Evolutionary conservation across 1,140 invertebrate species (phyloP).

Genomic region (Ladona fulva): DNA sequence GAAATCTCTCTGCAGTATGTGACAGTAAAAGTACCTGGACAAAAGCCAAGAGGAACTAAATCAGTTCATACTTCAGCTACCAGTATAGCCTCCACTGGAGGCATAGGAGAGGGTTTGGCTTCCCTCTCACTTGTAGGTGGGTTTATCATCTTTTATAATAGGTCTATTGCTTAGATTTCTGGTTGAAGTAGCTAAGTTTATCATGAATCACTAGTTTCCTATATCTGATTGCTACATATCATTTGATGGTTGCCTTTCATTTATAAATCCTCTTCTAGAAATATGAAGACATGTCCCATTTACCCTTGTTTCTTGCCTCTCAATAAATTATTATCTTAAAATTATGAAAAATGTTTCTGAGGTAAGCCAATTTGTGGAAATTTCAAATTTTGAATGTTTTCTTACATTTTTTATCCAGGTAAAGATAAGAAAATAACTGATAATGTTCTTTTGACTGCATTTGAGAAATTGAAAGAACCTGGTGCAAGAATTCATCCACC

Average conservation of each 20-base stretch:
- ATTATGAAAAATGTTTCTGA: no score
- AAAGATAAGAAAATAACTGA: conserved; percentile 52
- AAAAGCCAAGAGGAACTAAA: conserved; percentile 80
- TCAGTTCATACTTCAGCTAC: conserved; percentile 58
- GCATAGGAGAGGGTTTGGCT: conserved; percentile 52
- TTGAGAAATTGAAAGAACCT: conserved; percentile 58
- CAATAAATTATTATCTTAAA: no score
- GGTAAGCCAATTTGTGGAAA: no score
- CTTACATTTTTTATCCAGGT: background rate
- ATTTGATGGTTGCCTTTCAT: no score
- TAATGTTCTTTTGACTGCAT: conserved; percentile 57
- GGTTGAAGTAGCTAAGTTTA: no score
- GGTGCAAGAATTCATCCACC: conserved; percentile 37
- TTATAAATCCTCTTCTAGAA: no score
- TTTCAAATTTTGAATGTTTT: no score
- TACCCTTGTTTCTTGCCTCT: no score
- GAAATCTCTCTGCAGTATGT: conserved; percentile 93
- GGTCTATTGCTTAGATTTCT: no score
- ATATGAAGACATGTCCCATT: no score
- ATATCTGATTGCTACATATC: no score
- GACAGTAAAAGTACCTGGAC: conserved; percentile 94
- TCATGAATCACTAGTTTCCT: no score
- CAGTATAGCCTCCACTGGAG: conserved; percentile 14
- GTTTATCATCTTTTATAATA: background rate
- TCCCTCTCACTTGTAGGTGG: conserved; percentile 45